Percentiles rank a stretch among this genome's conserved stretches.
These are phyloP conservation scores for Pegea sp. DNA, from an alignment of 23 tunicate genomes.

Conservation along the genomic window DNA sequence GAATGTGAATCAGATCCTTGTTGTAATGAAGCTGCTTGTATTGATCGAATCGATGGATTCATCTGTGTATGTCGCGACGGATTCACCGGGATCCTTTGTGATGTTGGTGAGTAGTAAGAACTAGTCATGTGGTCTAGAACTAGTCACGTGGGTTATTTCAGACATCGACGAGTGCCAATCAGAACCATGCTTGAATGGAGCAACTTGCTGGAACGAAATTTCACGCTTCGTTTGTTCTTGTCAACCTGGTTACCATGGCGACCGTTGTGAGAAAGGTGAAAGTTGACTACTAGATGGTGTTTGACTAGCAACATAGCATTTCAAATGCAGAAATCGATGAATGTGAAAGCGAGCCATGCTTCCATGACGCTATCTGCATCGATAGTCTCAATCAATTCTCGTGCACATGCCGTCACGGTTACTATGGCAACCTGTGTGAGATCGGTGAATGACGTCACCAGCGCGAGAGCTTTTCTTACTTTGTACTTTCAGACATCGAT, in stretches of 20 bases:
- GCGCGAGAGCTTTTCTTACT: no score
- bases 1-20: conserved; percentile 83
- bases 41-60: conserved; percentile 27
- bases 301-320: no score
- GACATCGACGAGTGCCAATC: conserved; percentile 55
- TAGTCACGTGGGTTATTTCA: no score
- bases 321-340: conserved; percentile 6
- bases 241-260: conserved; percentile 24
- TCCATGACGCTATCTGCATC: conserved; percentile 5
- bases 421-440: conserved; percentile 9
- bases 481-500: not conserved
- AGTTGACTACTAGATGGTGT: no score
- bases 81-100: not conserved
- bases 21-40: conserved; percentile 65
- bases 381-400: not conserved
- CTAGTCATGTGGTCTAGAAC: no score
- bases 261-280: no score
- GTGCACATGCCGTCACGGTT: conserved; percentile 10
- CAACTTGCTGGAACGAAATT: conserved; percentile 35
- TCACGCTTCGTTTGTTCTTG: conserved; percentile 40
- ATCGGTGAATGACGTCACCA: not conserved
- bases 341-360: conserved; percentile 4
- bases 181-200: conserved; percentile 46
- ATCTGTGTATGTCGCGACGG: conserved; percentile 31
- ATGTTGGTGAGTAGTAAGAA: not conserved